A percentile compares a stretch with the other conserved stretches of the same genome.
Evolutionary conservation across 2,888 invertebrate species (phyloP).

Genomic region (Polyommatus iphigenia): DNA sequence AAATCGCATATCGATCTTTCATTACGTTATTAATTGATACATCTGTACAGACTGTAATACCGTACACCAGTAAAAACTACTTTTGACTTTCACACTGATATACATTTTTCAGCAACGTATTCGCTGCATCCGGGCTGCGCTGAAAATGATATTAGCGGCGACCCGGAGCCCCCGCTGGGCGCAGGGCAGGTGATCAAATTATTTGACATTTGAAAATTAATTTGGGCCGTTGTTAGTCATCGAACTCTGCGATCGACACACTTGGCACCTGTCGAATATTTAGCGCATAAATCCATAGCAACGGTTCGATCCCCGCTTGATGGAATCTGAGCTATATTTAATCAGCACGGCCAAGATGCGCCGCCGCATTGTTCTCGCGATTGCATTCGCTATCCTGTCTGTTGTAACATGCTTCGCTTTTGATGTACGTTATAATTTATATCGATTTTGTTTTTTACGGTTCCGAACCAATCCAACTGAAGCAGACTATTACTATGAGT

Average conservation of each 20-base stretch:
- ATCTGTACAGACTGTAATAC: too few species aligned
- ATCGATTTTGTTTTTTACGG: not conserved
- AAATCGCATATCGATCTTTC: not conserved
- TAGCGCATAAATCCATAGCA: constrained; percentile 79
- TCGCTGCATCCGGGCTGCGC: constrained; percentile 32
- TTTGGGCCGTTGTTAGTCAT: constrained; percentile 80
- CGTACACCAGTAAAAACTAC: too few species aligned
- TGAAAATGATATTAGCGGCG: constrained; percentile 40
- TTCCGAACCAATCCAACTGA: not conserved
- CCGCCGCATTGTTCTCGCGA: constrained; percentile 73
- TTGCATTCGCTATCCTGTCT: constrained; percentile 60
- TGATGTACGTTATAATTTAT: constrained; percentile 42
- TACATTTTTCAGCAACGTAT: not conserved
- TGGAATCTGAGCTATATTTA: constrained; percentile 79
- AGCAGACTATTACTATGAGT: too few species aligned
- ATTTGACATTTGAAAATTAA: constrained; percentile 80
- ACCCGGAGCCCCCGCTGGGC: constrained; percentile 44
- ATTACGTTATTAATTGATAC: not conserved
- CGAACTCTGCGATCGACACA: constrained; percentile 78
- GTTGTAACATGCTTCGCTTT: constrained; percentile 63
- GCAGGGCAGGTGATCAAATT: constrained; percentile 68
- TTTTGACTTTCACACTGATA: not conserved
- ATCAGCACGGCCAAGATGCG: constrained; percentile 68
- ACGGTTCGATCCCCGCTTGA: constrained; percentile 72
- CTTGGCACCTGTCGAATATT: constrained; percentile 81